Base-by-base conservation (phyloP, 2,113 vertebrate species). In the Lagopus muta region DNA sequence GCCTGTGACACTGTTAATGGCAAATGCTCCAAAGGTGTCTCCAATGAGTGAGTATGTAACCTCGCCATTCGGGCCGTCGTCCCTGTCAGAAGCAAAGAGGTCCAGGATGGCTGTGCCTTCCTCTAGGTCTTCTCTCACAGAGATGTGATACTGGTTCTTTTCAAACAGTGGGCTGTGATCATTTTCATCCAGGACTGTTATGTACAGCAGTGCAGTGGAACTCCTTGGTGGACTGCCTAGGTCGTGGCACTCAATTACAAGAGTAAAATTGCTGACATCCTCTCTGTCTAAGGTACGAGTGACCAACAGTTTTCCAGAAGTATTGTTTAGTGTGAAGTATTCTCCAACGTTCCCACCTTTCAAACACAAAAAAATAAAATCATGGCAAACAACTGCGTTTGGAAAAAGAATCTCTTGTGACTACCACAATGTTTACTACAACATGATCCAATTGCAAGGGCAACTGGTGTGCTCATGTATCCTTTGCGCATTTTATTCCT, bases 161-260 rank as follows among this genome's bases (percentile, higher is more conserved):
- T 85, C 82, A 91, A 99, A 99, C 14, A 96, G 74, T 0, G 99
- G 99, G 80, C 71, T 96, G 94, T 99, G 98, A 84, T 99, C 99
- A 19, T 99, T 99, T 96, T 98, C 98, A 74, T 99, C 99, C 93
- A 99, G 90, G 77, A 99, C 97, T 5, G 80, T 94, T 50, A 99
- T 64, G 38, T 83, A 95, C 62, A 99, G 69, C n/a, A 97, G 96
- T 38, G 96, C 92, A 67, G 94, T 94, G 47, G 98, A 98, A 92
- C 96, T 98, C 86, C 97, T 98, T 0, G 97, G 88, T 3, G 96
- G 94, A 25, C 87, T 95, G 61, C 99, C 99, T 28, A 97, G 73
- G 91, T 99, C 99, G 30, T 30, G 90, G 82, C 98, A 98, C 90
- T 98, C 97, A 77, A 99, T 96, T 45, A 93, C 84, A 47, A 99